These are phyloP conservation scores for Menura novaehollandiae DNA, from an alignment of 2,113 vertebrate genomes.

Conservation along the genomic window DNA sequence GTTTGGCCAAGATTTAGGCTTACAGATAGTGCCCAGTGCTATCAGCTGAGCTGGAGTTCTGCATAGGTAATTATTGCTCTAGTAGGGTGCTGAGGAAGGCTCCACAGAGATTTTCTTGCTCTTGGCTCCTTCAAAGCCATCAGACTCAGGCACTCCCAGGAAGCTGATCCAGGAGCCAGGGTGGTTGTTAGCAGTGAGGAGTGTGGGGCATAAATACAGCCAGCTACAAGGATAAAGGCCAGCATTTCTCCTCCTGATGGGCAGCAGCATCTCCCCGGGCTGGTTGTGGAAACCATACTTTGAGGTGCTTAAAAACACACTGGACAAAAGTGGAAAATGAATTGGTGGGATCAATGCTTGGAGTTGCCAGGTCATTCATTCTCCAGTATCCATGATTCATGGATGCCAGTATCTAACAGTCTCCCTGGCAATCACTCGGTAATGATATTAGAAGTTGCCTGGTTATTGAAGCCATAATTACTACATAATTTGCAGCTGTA, in stretches of 20 bases:
- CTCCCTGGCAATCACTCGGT: neutral
- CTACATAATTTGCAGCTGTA: neutral
- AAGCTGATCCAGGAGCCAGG: neutral
- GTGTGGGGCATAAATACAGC: neutral
- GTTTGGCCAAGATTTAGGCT: neutral
- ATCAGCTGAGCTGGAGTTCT: neutral
- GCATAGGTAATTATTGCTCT: neutral
- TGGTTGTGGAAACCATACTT: neutral
- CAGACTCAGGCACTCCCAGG: neutral
- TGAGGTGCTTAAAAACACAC: neutral
- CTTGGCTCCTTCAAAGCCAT: neutral
- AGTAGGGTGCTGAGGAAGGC: neutral
- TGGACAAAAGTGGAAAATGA: neutral
- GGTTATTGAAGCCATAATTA: slow-evolving; percentile 48
- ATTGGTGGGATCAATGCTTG: neutral
- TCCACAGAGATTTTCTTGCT: neutral
- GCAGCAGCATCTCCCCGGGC: neutral
- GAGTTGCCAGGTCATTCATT: neutral
- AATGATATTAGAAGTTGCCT: neutral
- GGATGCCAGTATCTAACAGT: neutral
- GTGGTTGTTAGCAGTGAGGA: neutral
- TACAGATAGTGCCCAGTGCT: neutral
- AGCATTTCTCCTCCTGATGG: neutral
- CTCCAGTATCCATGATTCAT: neutral
- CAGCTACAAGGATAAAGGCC: neutral